phyloP scores from a whole-genome alignment of 2,113 vertebrate genomes.

The Burhinus oedicnemus region DNA sequence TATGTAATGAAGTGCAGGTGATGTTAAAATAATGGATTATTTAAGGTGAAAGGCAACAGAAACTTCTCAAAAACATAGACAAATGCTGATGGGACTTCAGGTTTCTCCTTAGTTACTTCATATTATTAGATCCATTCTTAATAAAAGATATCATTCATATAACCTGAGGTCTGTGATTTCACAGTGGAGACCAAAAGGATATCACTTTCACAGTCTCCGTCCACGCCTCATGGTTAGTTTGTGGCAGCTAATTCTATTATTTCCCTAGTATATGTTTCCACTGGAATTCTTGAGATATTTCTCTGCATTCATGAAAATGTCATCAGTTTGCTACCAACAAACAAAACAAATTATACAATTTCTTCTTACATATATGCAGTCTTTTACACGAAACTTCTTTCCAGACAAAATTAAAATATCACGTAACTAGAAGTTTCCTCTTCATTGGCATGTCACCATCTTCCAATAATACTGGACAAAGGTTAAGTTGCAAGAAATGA shows the following conservation, averaged over 20 bases:
- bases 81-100: background rate
- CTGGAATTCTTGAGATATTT: background rate
- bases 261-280: background rate
- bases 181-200: constrained; percentile 30
- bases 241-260: background rate
- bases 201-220: background rate
- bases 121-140: constrained; percentile 41
- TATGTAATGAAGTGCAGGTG: constrained; percentile 49
- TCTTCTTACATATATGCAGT: background rate
- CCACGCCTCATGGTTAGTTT: constrained; percentile 4
- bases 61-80: constrained; percentile 11
- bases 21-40: constrained; percentile 37
- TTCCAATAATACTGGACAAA: background rate
- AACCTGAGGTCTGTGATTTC: constrained; percentile 57
- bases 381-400: background rate
- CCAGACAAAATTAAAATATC: background rate
- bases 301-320: background rate
- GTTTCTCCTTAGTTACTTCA: background rate
- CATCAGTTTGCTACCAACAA: background rate
- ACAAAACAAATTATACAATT: background rate
- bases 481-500: background rate
- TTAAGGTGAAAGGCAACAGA: constrained; percentile 33
- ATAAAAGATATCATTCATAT: constrained; percentile 52
- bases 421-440: background rate
- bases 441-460: fast-evolving